Evolutionary conservation across 2,888 invertebrate genomes (phyloP).

Genomic region (Oxyscelio sp.): DNA sequence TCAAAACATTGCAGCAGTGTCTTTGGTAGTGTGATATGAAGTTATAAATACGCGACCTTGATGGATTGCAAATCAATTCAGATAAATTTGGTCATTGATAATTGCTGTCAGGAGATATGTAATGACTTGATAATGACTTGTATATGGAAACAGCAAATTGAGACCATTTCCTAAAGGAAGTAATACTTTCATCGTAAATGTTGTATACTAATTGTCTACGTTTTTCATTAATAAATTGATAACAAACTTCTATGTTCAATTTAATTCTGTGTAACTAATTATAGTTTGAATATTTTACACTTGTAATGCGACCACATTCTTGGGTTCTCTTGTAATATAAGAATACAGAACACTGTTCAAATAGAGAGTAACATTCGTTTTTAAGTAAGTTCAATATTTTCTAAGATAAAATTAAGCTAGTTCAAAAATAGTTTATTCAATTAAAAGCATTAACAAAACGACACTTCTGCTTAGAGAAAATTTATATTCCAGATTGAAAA

Average conservation of each 20-base stretch:
- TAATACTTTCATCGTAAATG: not conserved
- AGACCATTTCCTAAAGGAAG: not conserved
- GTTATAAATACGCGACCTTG: not conserved
- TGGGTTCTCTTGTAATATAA: not conserved
- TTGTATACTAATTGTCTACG: no score
- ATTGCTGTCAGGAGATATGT: not conserved
- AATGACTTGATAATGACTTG: not conserved
- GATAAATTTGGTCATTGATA: not conserved
- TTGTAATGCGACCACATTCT: not conserved
- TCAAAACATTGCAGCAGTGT: not conserved
- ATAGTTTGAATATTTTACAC: not conserved
- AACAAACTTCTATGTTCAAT: not conserved
- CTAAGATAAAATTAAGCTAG: no score
- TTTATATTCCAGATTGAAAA: no score
- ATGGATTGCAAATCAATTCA: not conserved
- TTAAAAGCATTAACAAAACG: no score
- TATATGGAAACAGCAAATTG: not conserved
- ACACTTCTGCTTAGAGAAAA: no score
- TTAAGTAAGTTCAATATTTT: no score
- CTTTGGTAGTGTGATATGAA: not conserved
- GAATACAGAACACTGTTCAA: no score
- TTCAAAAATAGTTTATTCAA: no score
- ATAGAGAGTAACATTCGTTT: no score
- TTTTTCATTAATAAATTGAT: not conserved
- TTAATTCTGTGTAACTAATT: not conserved